These are phyloP conservation scores for Phyto melanocephala DNA, from an alignment of 2,888 invertebrate species.

Conservation along the genomic window DNA sequence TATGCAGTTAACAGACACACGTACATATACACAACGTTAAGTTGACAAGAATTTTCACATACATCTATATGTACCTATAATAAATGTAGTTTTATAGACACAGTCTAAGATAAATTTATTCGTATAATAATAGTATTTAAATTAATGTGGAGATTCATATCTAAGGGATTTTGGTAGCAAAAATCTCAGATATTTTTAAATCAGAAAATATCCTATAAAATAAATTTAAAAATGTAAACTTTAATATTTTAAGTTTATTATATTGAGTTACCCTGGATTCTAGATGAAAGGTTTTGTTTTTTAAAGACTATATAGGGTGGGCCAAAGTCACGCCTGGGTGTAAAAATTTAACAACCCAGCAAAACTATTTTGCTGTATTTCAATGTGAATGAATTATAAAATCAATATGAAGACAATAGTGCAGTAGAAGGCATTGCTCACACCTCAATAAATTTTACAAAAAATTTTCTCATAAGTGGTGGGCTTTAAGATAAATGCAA, in stretches of 20 bases:
- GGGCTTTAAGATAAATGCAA: no score
- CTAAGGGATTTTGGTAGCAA: background rate
- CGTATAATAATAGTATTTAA: background rate
- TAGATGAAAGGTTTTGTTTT: no score
- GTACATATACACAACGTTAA: background rate
- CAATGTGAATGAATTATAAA: no score
- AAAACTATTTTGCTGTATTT: no score
- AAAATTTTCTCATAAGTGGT: no score
- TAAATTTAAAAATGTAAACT: background rate
- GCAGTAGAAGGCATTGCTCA: no score
- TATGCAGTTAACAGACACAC: background rate
- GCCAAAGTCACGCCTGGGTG: no score
- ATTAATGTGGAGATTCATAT: slow-evolving; percentile 6
- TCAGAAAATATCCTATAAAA: background rate
- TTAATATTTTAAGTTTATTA: background rate
- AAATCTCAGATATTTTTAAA: background rate
- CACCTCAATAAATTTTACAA: no score
- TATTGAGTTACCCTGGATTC: no score
- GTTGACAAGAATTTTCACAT: background rate
- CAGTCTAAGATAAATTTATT: background rate
- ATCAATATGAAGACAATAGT: no score
- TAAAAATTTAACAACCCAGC: no score
- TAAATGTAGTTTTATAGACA: background rate
- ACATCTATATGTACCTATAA: background rate
- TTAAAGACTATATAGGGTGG: no score